These are phyloP conservation scores for Neopelma chrysocephalum DNA, from an alignment of 2,797 vertebrate genomes.

Conservation along the genomic window DNA sequence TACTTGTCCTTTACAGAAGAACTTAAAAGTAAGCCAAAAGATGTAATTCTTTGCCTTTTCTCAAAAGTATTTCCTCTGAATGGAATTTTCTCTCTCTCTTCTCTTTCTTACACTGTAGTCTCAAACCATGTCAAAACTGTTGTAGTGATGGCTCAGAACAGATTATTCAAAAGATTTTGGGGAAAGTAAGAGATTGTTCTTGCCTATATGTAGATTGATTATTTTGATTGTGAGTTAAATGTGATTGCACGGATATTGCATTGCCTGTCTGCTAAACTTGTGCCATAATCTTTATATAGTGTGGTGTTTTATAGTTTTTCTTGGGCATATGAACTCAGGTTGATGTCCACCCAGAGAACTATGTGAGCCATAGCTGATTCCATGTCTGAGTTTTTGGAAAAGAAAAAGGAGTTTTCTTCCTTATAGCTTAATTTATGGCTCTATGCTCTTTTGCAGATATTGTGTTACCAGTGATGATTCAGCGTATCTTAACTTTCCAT, in stretches of 20 bases:
- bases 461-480: neutral
- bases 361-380: neutral
- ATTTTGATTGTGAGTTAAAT: neutral
- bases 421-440: neutral
- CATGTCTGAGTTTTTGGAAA: neutral
- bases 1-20: neutral
- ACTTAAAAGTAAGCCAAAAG: neutral
- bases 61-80: neutral
- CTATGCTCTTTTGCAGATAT: neutral
- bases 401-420: neutral
- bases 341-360: neutral
- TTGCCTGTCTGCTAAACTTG: neutral
- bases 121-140: neutral
- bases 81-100: neutral
- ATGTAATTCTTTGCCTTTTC: neutral
- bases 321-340: neutral
- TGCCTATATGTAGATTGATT: neutral
- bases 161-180: neutral
- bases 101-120: neutral
- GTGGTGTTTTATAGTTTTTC: neutral
- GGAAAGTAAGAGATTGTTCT: neutral
- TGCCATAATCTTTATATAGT: rapidly evolving
- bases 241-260: neutral
- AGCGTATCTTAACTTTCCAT: neutral
- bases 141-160: neutral